Percentiles rank a stretch among this genome's conserved stretches.
Evolutionary conservation across 2,888 invertebrate species (phyloP).

Genomic region (Vannuccia rotundouncinata): DNA sequence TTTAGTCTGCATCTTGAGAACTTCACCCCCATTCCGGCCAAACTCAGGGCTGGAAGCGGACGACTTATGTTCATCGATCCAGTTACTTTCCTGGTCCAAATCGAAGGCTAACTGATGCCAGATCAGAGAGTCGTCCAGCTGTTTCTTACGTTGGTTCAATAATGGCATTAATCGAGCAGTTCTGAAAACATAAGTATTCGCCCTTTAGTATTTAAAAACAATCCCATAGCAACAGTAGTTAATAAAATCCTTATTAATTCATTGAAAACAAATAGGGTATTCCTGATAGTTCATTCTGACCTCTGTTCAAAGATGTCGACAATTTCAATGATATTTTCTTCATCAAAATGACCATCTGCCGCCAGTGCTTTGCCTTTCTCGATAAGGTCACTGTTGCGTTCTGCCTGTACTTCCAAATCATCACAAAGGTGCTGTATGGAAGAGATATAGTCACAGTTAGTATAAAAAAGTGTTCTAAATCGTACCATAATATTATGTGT

Average conservation of each 20-base stretch:
- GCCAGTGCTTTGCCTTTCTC: conserved; percentile 76
- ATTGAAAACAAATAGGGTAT: too few species aligned
- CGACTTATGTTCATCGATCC: conserved; percentile 83
- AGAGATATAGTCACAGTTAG: not conserved
- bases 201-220: too few species aligned
- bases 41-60: conserved; percentile 71
- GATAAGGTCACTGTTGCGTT: conserved; percentile 70
- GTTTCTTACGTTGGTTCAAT: conserved; percentile 66
- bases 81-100: conserved; percentile 81
- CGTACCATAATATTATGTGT: not conserved
- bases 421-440: conserved; percentile 66
- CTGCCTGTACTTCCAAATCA: conserved; percentile 76
- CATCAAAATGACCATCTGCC: conserved; percentile 88
- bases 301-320: conserved; percentile 65
- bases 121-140: conserved; percentile 78
- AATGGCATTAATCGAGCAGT: conserved; percentile 70
- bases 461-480: conserved; percentile 16
- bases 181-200: too few species aligned
- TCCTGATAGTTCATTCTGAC: too few species aligned
- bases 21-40: conserved; percentile 80
- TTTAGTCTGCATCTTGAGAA: conserved; percentile 67
- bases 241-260: too few species aligned
- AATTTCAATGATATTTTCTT: conserved; percentile 72
- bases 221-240: too few species aligned
- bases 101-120: conserved; percentile 89